Percentiles rank a stretch among this genome's conserved stretches.
These are phyloP conservation scores for Hermaeophaga mercurialis DNA, from an alignment of 2,888 invertebrate species.

Conservation along the genomic window DNA sequence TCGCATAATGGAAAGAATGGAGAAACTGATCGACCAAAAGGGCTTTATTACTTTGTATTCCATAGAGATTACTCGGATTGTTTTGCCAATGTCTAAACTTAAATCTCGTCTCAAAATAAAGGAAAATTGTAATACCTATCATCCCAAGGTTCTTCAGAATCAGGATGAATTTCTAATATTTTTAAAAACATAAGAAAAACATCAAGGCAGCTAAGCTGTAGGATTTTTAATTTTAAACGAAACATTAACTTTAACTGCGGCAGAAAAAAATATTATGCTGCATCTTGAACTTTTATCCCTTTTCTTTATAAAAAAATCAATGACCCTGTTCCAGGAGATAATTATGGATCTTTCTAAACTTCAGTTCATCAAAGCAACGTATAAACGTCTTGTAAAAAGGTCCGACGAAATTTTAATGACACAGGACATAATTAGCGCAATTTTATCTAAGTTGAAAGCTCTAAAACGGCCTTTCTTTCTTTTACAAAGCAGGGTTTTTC, in stretches of 20 bases:
- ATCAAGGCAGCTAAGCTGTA: no score
- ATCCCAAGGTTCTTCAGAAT: no score
- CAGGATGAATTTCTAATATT: no score
- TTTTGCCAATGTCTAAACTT: not conserved
- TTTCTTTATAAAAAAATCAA: not conserved
- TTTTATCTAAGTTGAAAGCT: not conserved
- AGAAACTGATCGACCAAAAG: conserved; percentile 9
- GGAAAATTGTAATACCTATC: not conserved
- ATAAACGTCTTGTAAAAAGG: not conserved
- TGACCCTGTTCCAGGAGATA: not conserved
- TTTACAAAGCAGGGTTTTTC: not conserved
- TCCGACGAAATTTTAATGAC: not conserved
- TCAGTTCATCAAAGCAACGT: not conserved
- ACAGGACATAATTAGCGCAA: not conserved
- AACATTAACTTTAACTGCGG: no score
- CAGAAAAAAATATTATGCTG: no score
- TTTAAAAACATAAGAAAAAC: no score
- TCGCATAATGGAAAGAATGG: conserved; percentile 3
- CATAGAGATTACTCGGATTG: conserved; percentile 1
- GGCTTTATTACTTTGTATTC: conserved; percentile 12
- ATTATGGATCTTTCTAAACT: not conserved
- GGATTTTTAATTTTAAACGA: no score
- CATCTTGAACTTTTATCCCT: no score
- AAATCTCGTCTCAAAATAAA: not conserved
- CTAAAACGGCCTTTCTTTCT: not conserved